Evolutionary conservation across 2,113 vertebrate species (phyloP).

Genomic region (Crotalus helleri): DNA sequence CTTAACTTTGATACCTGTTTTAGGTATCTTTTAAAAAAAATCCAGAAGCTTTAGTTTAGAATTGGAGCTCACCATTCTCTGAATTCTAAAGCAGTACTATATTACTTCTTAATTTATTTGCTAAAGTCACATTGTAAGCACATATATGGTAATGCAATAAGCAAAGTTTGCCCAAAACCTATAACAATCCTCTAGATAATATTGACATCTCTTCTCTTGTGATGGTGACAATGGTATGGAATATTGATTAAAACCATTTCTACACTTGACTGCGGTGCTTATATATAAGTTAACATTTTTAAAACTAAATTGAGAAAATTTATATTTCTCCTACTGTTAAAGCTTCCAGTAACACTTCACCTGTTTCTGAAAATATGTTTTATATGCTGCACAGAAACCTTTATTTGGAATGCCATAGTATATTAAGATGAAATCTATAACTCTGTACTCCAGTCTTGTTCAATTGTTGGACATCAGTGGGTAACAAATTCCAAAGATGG

Average conservation of each 20-base stretch:
- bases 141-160: not conserved
- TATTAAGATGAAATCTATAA: not conserved
- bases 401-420: not conserved
- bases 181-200: not conserved
- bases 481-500: not conserved
- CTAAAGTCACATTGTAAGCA: not conserved
- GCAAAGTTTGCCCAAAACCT: not conserved
- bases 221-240: not conserved
- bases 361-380: not conserved
- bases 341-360: not conserved
- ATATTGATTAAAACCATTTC: not conserved
- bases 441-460: not conserved
- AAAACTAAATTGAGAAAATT: not conserved
- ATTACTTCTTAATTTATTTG: not conserved
- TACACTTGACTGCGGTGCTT: not conserved
- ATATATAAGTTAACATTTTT: not conserved
- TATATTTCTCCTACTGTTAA: not conserved
- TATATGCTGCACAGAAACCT: not conserved
- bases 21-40: not conserved
- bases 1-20: not conserved
- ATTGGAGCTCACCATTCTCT: not conserved
- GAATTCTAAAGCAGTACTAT: not conserved
- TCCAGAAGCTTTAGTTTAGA: not conserved
- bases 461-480: not conserved
- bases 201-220: not conserved